These are phyloP conservation scores for Theristicus caerulescens DNA, from an alignment of 2,113 vertebrate genomes.

Conservation along the genomic window DNA sequence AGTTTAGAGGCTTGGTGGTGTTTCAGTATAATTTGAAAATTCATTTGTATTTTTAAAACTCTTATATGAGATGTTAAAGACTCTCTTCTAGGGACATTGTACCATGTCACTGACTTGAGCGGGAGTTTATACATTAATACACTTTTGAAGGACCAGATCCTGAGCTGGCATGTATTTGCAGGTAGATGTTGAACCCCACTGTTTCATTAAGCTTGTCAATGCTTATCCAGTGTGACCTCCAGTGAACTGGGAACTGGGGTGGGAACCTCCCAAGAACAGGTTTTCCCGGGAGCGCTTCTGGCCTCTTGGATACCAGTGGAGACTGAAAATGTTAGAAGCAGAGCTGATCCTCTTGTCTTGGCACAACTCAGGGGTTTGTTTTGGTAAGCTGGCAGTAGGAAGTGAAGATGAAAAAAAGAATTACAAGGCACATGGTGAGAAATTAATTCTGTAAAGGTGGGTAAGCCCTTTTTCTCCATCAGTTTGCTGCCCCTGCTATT, in stretches of 20 bases:
- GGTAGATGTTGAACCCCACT: background rate
- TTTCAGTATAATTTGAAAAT: background rate
- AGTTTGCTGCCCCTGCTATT: background rate
- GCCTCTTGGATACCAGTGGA: background rate
- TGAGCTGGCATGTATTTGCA: background rate
- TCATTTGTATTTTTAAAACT: background rate
- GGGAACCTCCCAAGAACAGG: background rate
- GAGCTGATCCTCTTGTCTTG: background rate
- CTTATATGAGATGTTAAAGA: background rate
- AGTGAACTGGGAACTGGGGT: background rate
- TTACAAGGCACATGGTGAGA: background rate
- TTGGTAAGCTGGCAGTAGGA: background rate
- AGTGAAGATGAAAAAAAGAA: background rate
- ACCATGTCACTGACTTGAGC: background rate
- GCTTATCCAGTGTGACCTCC: background rate
- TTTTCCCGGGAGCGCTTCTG: background rate
- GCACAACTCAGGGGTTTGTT: background rate
- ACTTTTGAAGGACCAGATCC: background rate
- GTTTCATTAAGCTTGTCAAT: background rate
- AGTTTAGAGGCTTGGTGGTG: background rate
- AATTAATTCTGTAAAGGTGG: background rate
- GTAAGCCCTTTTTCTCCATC: background rate
- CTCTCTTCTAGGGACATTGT: background rate
- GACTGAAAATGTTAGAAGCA: background rate
- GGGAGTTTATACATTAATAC: background rate